Evolutionary conservation across 2,113 vertebrate species (phyloP).

Genomic region (Barbus barbus): DNA sequence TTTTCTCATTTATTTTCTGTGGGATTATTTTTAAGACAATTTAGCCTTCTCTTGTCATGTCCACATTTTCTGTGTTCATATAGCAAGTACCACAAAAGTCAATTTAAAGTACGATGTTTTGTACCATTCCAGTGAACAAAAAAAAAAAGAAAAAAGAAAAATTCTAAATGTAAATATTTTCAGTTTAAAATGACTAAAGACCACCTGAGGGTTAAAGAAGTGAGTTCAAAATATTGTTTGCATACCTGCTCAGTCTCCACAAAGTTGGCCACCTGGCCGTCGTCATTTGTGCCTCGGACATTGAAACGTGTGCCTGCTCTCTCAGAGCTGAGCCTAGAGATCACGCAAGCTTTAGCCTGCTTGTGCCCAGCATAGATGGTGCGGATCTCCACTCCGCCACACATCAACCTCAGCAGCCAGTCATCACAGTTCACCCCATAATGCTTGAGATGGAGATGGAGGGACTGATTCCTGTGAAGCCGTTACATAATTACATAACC

Average conservation of each 20-base stretch:
- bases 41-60: too few species aligned
- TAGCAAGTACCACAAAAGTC: too few species aligned
- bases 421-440: conserved; percentile 96
- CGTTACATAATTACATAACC: background rate
- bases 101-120: too few species aligned
- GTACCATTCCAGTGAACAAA: too few species aligned
- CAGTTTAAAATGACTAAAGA: background rate
- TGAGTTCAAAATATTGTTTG: background rate
- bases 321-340: conserved; percentile 96
- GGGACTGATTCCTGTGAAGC: conserved; percentile 88
- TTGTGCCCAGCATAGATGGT: conserved; percentile 98
- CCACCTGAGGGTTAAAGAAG: background rate
- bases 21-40: too few species aligned
- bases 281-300: conserved; percentile 94
- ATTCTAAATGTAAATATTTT: background rate
- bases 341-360: conserved; percentile 96
- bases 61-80: too few species aligned
- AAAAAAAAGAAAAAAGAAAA: too few species aligned
- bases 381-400: conserved; percentile 94
- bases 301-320: conserved; percentile 95
- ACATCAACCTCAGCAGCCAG: conserved; percentile 95
- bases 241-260: conserved; percentile 96
- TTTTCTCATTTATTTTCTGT: too few species aligned
- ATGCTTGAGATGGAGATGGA: conserved; percentile 96
- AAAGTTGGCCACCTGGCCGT: conserved; percentile 97